phyloP scores from a whole-genome alignment of 2,797 vertebrate genomes.

The Geotrypetes seraphini region DNA sequence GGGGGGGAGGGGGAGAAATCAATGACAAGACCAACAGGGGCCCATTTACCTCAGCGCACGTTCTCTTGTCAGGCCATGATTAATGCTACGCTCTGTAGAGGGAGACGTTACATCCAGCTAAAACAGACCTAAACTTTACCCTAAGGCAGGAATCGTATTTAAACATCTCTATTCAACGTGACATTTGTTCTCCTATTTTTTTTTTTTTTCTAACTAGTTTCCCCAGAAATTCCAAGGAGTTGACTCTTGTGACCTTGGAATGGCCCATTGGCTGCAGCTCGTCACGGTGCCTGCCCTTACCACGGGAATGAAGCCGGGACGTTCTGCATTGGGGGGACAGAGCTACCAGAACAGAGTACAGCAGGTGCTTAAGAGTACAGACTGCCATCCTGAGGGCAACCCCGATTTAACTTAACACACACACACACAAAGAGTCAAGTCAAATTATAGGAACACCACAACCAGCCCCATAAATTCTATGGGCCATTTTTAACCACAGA shows the following conservation, averaged over 20 bases:
- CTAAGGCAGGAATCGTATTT: slow-evolving; percentile 71
- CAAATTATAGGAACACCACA: too few relatives aligned
- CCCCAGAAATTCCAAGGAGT: slow-evolving; percentile 68
- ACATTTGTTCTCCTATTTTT: slow-evolving; percentile 76
- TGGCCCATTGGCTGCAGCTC: slow-evolving; percentile 54
- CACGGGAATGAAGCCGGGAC: too few relatives aligned
- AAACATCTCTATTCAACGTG: slow-evolving; percentile 73
- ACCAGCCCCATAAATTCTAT: too few relatives aligned
- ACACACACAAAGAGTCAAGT: too few relatives aligned
- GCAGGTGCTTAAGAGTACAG: slow-evolving; percentile 70
- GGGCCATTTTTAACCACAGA: too few relatives aligned
- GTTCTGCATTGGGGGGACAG: too few relatives aligned
- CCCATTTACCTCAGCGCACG: slow-evolving; percentile 34
- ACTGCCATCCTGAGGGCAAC: slow-evolving; percentile 34
- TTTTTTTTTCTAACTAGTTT: slow-evolving; percentile 72
- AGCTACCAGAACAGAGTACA: slow-evolving; percentile 50
- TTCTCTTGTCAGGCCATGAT: slow-evolving; percentile 59
- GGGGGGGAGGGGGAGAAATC: too few relatives aligned
- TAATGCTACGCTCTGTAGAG: slow-evolving; percentile 64
- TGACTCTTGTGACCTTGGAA: slow-evolving; percentile 71
- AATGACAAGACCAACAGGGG: slow-evolving; percentile 43
- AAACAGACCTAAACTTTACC: slow-evolving; percentile 65
- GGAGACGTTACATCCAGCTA: slow-evolving; percentile 63
- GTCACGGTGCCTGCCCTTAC: slow-evolving; percentile 47
- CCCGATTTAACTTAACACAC: too few relatives aligned